Percentiles rank a stretch among this genome's conserved stretches.
phyloP scores from a whole-genome alignment of 2,888 invertebrate genomes.

The Galeopsomyia nigrocyanea region DNA sequence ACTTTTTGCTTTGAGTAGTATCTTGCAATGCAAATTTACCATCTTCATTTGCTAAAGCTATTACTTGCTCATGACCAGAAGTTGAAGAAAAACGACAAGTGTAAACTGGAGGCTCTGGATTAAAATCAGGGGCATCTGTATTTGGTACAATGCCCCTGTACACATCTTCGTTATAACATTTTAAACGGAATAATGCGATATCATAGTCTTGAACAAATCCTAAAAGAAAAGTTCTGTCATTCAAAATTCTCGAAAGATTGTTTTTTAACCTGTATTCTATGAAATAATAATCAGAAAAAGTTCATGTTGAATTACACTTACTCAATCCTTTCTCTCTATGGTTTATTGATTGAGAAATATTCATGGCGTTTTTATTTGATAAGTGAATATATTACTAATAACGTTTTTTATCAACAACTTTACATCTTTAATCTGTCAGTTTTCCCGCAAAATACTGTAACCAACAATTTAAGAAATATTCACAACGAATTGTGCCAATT shows the following conservation, averaged over 20 bases:
- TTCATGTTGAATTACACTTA: conserved; percentile 23
- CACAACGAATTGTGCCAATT: too few relatives aligned
- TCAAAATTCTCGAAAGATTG: background rate
- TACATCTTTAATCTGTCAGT: conserved; percentile 28
- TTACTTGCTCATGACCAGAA: conserved; percentile 76
- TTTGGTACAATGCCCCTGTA: conserved; percentile 75
- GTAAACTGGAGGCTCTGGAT: conserved; percentile 81
- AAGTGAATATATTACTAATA: too few relatives aligned
- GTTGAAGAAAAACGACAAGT: conserved; percentile 83
- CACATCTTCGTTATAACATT: conserved; percentile 76
- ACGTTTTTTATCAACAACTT: too few relatives aligned
- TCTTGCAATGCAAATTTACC: conserved; percentile 76
- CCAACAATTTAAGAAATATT: background rate
- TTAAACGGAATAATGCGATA: conserved; percentile 74
- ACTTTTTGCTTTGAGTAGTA: conserved; percentile 55
- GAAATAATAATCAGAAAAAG: background rate
- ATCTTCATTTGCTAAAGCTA: conserved; percentile 89
- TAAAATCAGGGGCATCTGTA: conserved; percentile 61
- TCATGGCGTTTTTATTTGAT: conserved; percentile 41
- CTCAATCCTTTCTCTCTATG: conserved; percentile 44
- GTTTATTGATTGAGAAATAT: conserved; percentile 34
- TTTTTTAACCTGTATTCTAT: background rate
- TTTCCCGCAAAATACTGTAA: conserved; percentile 42
- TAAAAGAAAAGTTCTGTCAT: background rate
- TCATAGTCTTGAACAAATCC: conserved; percentile 72